Percentiles rank a stretch among this genome's conserved stretches.
Evolutionary conservation across 2,888 invertebrate genomes (phyloP).

Genomic region (Ectemnius cavifrons): DNA sequence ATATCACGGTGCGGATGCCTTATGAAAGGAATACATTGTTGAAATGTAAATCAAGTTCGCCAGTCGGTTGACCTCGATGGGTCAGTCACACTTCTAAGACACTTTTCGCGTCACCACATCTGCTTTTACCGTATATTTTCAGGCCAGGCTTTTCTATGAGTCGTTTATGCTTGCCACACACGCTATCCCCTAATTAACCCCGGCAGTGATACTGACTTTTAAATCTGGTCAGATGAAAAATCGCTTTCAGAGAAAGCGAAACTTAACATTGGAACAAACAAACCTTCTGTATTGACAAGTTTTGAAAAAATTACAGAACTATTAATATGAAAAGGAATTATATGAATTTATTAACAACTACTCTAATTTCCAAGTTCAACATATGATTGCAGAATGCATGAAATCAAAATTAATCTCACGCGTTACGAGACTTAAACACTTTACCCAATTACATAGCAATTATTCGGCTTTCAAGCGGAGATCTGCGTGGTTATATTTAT

Average conservation of each 20-base stretch:
- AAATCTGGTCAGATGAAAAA: conserved; percentile 23
- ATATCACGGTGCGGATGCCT: conserved; percentile 27
- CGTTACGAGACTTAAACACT: too few relatives aligned
- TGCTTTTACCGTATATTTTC: conserved; percentile 24
- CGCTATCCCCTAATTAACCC: conserved; percentile 48
- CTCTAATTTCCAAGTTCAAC: too few relatives aligned
- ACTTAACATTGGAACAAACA: background rate
- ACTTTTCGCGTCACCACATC: conserved; percentile 20
- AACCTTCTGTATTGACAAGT: too few relatives aligned
- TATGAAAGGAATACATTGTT: conserved; percentile 42
- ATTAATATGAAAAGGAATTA: too few relatives aligned
- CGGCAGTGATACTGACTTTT: conserved; percentile 23
- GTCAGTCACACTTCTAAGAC: conserved; percentile 51
- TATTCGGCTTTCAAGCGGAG: too few relatives aligned
- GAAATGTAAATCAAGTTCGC: conserved; percentile 49
- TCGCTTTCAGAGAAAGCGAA: background rate
- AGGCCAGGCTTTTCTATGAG: conserved; percentile 31
- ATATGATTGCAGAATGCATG: too few relatives aligned
- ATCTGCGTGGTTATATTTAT: too few relatives aligned
- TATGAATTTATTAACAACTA: too few relatives aligned
- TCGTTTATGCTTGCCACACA: conserved; percentile 40
- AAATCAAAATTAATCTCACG: too few relatives aligned
- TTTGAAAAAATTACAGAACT: too few relatives aligned
- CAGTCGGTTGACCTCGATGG: conserved; percentile 53
- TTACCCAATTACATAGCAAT: too few relatives aligned